Conservation (phyloP, 2,113 vertebrate species). For the Monopterus albus region DNA sequence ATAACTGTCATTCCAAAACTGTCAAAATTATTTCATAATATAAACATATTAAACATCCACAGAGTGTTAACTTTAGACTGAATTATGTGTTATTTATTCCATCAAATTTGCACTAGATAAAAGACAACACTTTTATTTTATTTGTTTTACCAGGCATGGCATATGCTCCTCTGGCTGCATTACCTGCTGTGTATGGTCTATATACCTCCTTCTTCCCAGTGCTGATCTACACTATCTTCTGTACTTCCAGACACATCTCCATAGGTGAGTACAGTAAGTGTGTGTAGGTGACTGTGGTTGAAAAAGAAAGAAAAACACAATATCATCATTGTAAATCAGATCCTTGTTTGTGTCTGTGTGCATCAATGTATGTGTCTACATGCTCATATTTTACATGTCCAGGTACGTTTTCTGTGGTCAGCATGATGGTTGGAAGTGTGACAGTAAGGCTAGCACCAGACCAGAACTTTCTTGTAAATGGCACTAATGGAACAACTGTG, state of each 20-base stretch:
- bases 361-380: background rate
- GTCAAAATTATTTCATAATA: background rate
- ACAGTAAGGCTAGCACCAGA: slow-evolving; percentile 85
- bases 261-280: slow-evolving; percentile 82
- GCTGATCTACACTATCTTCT: slow-evolving; percentile 92
- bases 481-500: slow-evolving; percentile 69
- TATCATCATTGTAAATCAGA: background rate
- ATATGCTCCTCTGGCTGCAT: slow-evolving; percentile 92
- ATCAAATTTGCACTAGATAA: background rate
- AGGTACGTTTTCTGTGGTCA: slow-evolving; percentile 95
- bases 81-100: background rate
- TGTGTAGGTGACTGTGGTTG: background rate
- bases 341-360: background rate
- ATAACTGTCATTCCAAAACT: background rate
- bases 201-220: slow-evolving; percentile 93
- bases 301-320: background rate
- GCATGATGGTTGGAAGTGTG: slow-evolving; percentile 92
- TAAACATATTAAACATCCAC: background rate
- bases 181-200: slow-evolving; percentile 89
- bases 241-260: slow-evolving; percentile 93
- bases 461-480: slow-evolving; percentile 74
- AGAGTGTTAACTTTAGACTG: too few species aligned
- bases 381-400: background rate
- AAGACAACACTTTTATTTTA: too few species aligned
- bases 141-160: slow-evolving; percentile 94